Percentiles rank a stretch among this genome's conserved stretches.
Conservation (phyloP, 1,140 invertebrate genomes). For the Grapholita molesta region DNA sequence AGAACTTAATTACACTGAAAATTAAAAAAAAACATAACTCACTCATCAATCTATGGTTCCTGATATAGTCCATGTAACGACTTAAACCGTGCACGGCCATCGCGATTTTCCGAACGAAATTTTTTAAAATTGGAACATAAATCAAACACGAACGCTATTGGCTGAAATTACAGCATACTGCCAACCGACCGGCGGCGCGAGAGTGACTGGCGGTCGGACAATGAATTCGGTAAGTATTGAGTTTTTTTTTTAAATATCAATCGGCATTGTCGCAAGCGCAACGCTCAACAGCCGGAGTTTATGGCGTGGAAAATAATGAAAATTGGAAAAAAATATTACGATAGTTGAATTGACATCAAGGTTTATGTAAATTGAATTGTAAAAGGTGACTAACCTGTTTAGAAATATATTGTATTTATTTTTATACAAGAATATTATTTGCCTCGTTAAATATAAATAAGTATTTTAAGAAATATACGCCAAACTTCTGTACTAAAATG, state of each 20-base stretch:
- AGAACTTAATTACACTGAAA: background rate
- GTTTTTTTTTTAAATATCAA: background rate
- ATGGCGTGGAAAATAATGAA: constrained; percentile 1
- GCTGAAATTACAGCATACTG: background rate
- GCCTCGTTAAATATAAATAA: background rate
- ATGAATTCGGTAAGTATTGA: background rate
- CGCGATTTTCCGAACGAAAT: background rate
- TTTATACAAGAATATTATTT: background rate
- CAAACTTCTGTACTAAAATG: background rate
- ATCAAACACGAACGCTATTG: background rate
- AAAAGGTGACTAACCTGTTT: background rate
- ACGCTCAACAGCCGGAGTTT: background rate
- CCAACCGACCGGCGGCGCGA: background rate
- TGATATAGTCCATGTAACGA: background rate
- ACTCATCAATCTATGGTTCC: background rate
- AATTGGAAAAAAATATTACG: background rate
- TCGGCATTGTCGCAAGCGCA: background rate
- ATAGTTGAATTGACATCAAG: background rate
- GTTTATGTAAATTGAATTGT: background rate
- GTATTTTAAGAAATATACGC: background rate
- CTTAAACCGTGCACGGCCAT: background rate
- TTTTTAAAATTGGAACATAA: background rate
- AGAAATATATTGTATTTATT: background rate
- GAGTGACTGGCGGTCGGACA: constrained; percentile 3
- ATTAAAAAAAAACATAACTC: background rate